A percentile compares a stretch with the other conserved stretches of the same genome.
phyloP scores from a whole-genome alignment of 2,797 vertebrate species.

The Pseudochirops cupreus region DNA sequence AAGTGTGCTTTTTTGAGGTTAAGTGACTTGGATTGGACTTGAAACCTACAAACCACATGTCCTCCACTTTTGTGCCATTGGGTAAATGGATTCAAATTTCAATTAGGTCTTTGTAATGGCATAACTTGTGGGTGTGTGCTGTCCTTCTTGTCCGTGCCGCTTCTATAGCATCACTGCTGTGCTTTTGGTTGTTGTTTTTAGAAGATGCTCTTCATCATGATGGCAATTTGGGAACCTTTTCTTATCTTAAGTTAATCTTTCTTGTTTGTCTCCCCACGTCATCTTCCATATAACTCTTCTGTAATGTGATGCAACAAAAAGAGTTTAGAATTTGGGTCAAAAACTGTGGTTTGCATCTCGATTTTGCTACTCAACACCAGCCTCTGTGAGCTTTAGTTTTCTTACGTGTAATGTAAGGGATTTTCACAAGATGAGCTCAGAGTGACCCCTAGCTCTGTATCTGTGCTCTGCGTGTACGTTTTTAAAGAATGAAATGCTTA shows the following conservation, averaged over 20 bases:
- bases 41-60: background rate
- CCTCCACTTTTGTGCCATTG: background rate
- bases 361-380: background rate
- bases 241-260: constrained; percentile 37
- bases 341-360: background rate
- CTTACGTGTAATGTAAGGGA: background rate
- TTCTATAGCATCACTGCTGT: background rate
- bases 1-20: background rate
- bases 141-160: background rate
- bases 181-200: constrained; percentile 23
- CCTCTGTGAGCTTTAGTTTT: background rate
- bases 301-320: background rate
- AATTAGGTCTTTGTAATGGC: background rate
- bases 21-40: background rate
- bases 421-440: background rate
- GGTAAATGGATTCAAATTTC: constrained; percentile 11
- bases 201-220: constrained; percentile 1
- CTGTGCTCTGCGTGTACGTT: background rate
- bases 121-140: background rate
- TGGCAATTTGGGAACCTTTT: constrained; percentile 29
- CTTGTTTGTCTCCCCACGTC: constrained; percentile 50
- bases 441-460: background rate
- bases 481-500: background rate
- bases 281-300: constrained; percentile 14
- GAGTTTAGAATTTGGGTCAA: background rate